Conservation (phyloP, 2,888 invertebrate species). For the Mallateleia sp. region DNA sequence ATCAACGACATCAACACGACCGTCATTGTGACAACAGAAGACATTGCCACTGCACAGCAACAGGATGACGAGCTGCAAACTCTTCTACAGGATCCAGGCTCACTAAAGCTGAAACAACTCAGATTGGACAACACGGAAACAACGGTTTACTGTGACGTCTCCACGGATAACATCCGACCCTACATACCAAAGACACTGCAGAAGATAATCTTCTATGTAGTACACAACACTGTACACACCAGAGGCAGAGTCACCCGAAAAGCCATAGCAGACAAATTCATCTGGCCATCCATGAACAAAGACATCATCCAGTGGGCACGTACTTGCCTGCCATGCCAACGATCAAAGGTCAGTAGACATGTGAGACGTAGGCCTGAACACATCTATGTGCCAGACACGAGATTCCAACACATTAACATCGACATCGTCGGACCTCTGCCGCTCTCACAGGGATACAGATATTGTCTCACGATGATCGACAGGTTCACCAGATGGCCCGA, state of each 20-base stretch:
- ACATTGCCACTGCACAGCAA: neutral
- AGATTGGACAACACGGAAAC: slow-evolving; percentile 22
- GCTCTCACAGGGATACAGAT: slow-evolving; percentile 76
- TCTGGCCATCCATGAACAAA: slow-evolving; percentile 81
- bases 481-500: slow-evolving; percentile 81
- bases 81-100: neutral
- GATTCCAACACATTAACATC: slow-evolving; percentile 85
- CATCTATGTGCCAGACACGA: slow-evolving; percentile 72
- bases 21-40: slow-evolving; percentile 6
- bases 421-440: slow-evolving; percentile 86
- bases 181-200: slow-evolving; percentile 60
- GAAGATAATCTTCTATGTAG: slow-evolving; percentile 12
- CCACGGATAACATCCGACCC: slow-evolving; percentile 38
- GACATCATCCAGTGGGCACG: too few species aligned
- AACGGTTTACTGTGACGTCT: slow-evolving; percentile 9
- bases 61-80: slow-evolving; percentile 13
- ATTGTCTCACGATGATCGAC: slow-evolving; percentile 79
- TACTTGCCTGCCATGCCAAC: slow-evolving; percentile 83
- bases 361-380: neutral
- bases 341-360: slow-evolving; percentile 83
- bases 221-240: slow-evolving; percentile 44
- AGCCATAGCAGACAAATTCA: slow-evolving; percentile 75
- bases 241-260: slow-evolving; percentile 65
- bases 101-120: neutral
- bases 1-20: too few species aligned